phyloP scores from a whole-genome alignment of 2,113 vertebrate genomes.

The Hymenochirus boettgeri region DNA sequence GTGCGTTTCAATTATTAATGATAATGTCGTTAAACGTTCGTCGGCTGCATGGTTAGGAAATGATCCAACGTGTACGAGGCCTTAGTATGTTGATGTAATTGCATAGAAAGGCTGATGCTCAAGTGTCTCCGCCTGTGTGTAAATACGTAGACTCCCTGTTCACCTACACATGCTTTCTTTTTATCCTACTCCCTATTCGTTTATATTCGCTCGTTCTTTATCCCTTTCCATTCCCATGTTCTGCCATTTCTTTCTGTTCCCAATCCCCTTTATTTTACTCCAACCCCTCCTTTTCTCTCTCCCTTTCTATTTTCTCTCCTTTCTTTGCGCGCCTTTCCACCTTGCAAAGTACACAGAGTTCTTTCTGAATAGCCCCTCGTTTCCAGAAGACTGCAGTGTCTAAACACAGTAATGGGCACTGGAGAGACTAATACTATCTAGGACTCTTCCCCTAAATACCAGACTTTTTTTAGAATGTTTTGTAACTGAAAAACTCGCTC shows the following conservation, averaged over 20 bases:
- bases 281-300: not conserved
- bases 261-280: not conserved
- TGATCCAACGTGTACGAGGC: too few species aligned
- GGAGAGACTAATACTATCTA: conserved; percentile 40
- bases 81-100: too few species aligned
- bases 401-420: conserved; percentile 41
- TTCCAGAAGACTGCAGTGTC: conserved; percentile 26
- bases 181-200: too few species aligned
- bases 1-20: too few species aligned
- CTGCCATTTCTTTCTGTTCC: not conserved
- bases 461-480: conserved; percentile 13
- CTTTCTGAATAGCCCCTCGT: conserved; percentile 42
- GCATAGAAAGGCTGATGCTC: too few species aligned
- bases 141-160: too few species aligned
- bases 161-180: too few species aligned
- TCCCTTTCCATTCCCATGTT: not conserved
- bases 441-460: conserved; percentile 27
- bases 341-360: not conserved
- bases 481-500: not conserved
- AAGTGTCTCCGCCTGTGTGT: too few species aligned
- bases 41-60: too few species aligned
- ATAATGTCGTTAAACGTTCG: too few species aligned
- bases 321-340: not conserved
- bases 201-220: not conserved
- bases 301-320: not conserved